Percentiles rank a stretch among this genome's conserved stretches.
These are phyloP conservation scores for Drosophila rufa DNA, from an alignment of 1,140 invertebrate genomes.

Conservation along the genomic window DNA sequence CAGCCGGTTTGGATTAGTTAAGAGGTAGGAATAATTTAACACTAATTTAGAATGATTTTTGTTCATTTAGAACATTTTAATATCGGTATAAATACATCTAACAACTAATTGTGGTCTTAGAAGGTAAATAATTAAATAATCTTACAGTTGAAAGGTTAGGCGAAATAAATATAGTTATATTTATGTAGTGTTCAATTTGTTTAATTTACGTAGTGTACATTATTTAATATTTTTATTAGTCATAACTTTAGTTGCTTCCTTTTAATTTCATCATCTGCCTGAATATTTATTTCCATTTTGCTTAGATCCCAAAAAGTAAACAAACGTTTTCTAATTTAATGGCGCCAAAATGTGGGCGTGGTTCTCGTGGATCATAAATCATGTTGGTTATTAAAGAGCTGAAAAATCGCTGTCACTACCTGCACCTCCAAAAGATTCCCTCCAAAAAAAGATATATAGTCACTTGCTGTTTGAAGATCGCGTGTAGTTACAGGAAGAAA, in stretches of 20 bases:
- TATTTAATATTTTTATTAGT: not conserved
- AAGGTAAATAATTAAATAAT: not conserved
- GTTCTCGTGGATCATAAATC: conserved; percentile 55
- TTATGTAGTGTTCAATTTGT: not conserved
- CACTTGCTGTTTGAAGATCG: conserved; percentile 50
- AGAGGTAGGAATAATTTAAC: not conserved
- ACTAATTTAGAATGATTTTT: not conserved
- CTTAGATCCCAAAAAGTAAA: conserved; percentile 18
- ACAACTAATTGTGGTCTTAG: accelerated
- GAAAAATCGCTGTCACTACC: conserved; percentile 12
- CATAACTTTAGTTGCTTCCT: not conserved
- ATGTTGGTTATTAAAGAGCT: conserved; percentile 47
- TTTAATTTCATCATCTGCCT: not conserved
- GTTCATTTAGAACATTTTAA: not conserved
- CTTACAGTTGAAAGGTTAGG: too few species aligned
- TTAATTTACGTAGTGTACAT: too few species aligned
- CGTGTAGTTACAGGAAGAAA: conserved; percentile 49
- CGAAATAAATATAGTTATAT: not conserved
- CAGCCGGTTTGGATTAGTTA: not conserved
- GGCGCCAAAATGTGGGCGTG: conserved; percentile 22
- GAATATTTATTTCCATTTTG: not conserved
- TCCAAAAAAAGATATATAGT: conserved; percentile 33
- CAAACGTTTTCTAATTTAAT: conserved; percentile 24
- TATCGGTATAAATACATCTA: not conserved
- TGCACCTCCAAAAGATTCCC: not conserved